A percentile compares a stretch with the other conserved stretches of the same genome.
Evolutionary conservation across 2,888 invertebrate genomes (phyloP).

Genomic region (Diarsia mendica): DNA sequence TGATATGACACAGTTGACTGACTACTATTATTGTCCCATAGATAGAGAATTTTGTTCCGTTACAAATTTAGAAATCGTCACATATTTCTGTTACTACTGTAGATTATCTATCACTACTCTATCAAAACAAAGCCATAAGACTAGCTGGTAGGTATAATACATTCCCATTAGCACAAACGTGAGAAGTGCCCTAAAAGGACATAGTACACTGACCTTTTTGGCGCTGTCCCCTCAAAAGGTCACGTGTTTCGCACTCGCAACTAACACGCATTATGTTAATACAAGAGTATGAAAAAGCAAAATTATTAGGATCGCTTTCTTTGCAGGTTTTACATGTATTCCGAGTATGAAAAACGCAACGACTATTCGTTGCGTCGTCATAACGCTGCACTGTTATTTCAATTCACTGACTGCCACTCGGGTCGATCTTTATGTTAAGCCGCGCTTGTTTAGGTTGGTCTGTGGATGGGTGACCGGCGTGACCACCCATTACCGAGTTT

Average conservation of each 20-base stretch:
- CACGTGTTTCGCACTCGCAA: slow-evolving; percentile 27
- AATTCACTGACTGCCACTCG: too few species aligned
- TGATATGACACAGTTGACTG: too few species aligned
- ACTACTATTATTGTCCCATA: neutral
- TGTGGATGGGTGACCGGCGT: too few species aligned
- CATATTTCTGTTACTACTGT: neutral
- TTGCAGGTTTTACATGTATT: slow-evolving; percentile 14
- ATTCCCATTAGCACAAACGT: slow-evolving; percentile 28
- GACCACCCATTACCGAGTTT: too few species aligned
- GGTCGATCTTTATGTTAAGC: too few species aligned
- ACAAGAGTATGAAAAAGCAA: slow-evolving; percentile 21
- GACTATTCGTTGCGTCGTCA: too few species aligned
- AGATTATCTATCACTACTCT: neutral
- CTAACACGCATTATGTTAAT: slow-evolving; percentile 45
- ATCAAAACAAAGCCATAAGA: neutral
- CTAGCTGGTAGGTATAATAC: slow-evolving; percentile 24
- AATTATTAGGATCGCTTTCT: slow-evolving; percentile 31
- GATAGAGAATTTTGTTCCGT: neutral
- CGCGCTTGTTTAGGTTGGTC: too few species aligned
- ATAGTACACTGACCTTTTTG: slow-evolving; percentile 46
- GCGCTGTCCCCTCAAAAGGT: slow-evolving; percentile 51
- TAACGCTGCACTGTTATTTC: too few species aligned
- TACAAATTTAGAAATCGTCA: neutral
- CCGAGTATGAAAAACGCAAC: too few species aligned
- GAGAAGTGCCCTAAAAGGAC: slow-evolving; percentile 41